Evolutionary conservation across 2,113 vertebrate species (phyloP), one percentile per base, ranked within the genome.

Genomic region (Spea multiplicata): DNA sequence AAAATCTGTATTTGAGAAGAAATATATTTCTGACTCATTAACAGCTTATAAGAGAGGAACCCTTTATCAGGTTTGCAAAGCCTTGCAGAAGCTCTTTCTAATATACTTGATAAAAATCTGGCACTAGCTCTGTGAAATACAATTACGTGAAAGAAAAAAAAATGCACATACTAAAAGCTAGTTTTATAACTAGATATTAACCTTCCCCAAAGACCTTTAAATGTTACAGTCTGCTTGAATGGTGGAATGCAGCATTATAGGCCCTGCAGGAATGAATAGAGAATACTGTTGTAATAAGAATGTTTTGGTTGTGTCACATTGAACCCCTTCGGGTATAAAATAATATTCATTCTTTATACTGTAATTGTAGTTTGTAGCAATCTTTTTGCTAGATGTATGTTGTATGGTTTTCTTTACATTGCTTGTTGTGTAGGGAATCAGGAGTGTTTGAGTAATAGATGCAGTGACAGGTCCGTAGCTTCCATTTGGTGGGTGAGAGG

Each of bases 11-110:
- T 4, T 13, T 47, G 2, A 48, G 44, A 44, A 14, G 52, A 44
- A 57, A 72, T 72, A 17, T 72, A 72, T 72, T 72, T 72, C 49
- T 57, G 70, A 72, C 52, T 72, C 53, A 72, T 72, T 72, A 72
- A 10, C 52, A 45, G 52, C 70, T 72, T 45, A 57, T 57, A 30
- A 57, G 70, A 72, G 70, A 14, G 17, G 12, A 57, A 57, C 13
- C 44, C 70, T 72, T 72, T 72, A 16, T 57, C 17, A 55, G 52
- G 52, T 16, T 49, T 8, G 70, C 52, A 12, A 72, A 49, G 30
- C 70, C 13, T 12, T 8, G 44, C 44, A 44, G 45, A 67, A 67
- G 66, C 66, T 67, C 66, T 72, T 72, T 72, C 52, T 72, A 72
- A 55, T 57, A 72, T 53, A 57, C 8, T 17, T 55, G 70, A 72